Conservation (phyloP, 1,140 invertebrate genomes). For the Marisa cornuarietis region DNA sequence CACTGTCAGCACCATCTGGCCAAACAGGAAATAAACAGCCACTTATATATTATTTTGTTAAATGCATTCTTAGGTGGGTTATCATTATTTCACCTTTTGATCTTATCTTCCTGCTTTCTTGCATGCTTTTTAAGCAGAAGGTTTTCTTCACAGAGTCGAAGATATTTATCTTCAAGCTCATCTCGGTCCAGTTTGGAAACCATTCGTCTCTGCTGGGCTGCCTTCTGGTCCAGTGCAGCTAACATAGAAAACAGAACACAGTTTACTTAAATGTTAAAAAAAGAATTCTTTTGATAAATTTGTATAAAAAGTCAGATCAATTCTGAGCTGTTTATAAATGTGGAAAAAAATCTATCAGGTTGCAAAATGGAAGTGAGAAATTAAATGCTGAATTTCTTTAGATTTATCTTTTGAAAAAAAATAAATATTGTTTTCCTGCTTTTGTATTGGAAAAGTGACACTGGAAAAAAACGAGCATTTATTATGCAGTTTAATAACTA, state of each 20-base stretch:
- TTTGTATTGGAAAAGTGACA: no score
- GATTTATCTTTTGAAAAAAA: no score
- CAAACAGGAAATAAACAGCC: no score
- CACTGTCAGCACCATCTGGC: background rate
- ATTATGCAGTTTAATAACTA: no score
- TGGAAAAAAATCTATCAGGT: no score
- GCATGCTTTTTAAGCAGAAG: slow-evolving; percentile 67
- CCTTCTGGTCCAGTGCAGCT: slow-evolving; percentile 39
- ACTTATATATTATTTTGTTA: no score
- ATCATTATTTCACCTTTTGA: slow-evolving; percentile 62
- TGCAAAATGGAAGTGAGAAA: no score
- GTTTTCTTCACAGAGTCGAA: slow-evolving; percentile 67
- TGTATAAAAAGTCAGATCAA: background rate
- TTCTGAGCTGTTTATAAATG: background rate
- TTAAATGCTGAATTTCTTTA: no score
- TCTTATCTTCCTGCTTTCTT: slow-evolving; percentile 68
- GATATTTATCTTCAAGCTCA: slow-evolving; percentile 68
- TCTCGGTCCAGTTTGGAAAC: slow-evolving; percentile 59
- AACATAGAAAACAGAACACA: background rate
- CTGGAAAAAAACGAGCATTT: no score
- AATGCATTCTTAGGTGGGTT: no score
- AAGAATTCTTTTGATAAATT: background rate
- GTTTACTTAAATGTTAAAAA: background rate
- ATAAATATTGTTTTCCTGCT: no score
- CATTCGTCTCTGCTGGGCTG: slow-evolving; percentile 53